A percentile compares a stretch with the other conserved stretches of the same genome.
Evolutionary conservation across 2,113 vertebrate genomes (phyloP).

Genomic region (Apteryx owenii): DNA sequence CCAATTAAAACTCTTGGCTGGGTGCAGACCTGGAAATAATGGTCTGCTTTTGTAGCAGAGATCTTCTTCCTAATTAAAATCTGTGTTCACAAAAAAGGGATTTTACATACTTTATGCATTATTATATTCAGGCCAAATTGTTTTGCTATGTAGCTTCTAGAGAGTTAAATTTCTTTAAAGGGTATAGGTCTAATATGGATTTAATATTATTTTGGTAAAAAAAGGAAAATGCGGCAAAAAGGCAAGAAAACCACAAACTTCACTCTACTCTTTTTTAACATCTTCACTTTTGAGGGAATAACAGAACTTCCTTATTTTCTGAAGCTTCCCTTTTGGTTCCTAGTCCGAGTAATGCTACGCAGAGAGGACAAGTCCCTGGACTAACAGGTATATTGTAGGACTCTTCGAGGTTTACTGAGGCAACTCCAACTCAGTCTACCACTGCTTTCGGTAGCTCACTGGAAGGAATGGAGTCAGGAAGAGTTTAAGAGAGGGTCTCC

Average conservation of each 20-base stretch:
- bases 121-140: conserved; percentile 57
- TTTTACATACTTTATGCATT: conserved; percentile 58
- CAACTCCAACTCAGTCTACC: neutral
- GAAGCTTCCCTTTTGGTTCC: neutral
- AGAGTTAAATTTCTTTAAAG: conserved; percentile 61
- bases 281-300: neutral
- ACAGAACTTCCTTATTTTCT: neutral
- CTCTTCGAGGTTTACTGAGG: neutral
- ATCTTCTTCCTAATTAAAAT: conserved; percentile 63
- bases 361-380: neutral
- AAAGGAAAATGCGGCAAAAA: neutral
- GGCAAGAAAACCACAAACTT: neutral
- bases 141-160: conserved; percentile 55
- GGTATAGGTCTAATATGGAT: conserved; percentile 31
- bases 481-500: neutral
- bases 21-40: conserved; percentile 44
- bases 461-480: neutral
- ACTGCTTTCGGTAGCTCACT: neutral
- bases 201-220: conserved; percentile 45
- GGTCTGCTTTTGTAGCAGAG: conserved; percentile 56
- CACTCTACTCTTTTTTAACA: neutral
- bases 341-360: neutral
- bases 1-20: conserved; percentile 61
- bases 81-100: conserved; percentile 46
- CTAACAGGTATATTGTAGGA: neutral